Evolutionary conservation across 2,797 vertebrate species (phyloP).

Genomic region (Thunnus albacares): DNA sequence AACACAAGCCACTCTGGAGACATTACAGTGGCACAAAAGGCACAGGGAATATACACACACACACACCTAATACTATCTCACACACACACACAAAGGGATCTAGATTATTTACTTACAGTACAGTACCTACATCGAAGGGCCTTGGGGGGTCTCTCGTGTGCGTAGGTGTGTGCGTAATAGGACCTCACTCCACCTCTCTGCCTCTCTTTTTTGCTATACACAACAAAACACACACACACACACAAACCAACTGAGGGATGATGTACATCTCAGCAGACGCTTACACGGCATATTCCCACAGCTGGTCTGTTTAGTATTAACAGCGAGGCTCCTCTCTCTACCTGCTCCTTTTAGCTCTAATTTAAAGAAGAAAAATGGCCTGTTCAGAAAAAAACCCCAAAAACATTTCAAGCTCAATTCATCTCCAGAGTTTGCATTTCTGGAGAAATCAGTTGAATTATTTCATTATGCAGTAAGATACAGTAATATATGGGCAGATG

Average conservation of each 20-base stretch:
- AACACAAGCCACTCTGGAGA: constrained; percentile 67
- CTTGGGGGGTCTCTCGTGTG: constrained; percentile 64
- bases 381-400: background rate
- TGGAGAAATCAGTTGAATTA: background rate
- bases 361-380: constrained; percentile 43
- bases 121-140: constrained; percentile 56
- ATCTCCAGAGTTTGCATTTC: constrained; percentile 14
- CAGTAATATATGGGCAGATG: background rate
- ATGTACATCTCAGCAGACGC: constrained; percentile 55
- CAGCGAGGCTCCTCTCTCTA: constrained; percentile 19
- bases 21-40: constrained; percentile 52
- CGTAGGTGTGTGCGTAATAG: constrained; percentile 72
- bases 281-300: constrained; percentile 49
- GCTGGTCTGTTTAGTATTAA: constrained; percentile 35
- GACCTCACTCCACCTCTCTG: background rate
- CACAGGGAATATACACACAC: constrained; percentile 29
- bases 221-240: constrained; percentile 1
- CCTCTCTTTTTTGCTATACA: background rate
- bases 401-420: constrained; percentile 4
- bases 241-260: constrained; percentile 58
- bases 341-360: constrained; percentile 44
- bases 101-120: constrained; percentile 74
- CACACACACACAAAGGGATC: constrained; percentile 43
- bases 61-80: constrained; percentile 1
- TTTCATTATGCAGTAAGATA: constrained; percentile 5